Evolutionary conservation across 2,113 vertebrate genomes (phyloP).

Genomic region (Sprattus sprattus): DNA sequence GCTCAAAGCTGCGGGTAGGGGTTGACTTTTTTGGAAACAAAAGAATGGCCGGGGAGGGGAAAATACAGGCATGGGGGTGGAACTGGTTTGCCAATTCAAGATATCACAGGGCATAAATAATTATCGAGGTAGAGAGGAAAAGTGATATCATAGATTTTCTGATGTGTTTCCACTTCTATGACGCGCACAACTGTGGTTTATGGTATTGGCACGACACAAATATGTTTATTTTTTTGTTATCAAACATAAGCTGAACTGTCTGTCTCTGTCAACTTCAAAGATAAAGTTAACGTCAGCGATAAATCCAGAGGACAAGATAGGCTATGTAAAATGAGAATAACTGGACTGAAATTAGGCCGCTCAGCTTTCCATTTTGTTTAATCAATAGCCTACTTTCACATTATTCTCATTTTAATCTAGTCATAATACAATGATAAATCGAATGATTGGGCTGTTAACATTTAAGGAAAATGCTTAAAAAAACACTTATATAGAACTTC

Average conservation of each 20-base stretch:
- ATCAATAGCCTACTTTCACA: neutral
- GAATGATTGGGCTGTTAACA: no score
- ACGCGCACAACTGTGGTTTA: neutral
- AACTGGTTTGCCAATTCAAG: conserved; percentile 40
- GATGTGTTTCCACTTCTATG: neutral
- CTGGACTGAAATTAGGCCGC: neutral
- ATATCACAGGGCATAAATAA: neutral
- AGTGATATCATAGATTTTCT: neutral
- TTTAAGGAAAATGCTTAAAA: no score
- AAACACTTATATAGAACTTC: neutral
- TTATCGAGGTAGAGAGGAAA: neutral
- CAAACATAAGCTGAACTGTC: neutral
- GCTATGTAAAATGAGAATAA: neutral
- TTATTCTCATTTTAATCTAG: neutral
- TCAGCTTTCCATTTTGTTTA: neutral
- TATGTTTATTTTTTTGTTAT: neutral
- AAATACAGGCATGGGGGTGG: conserved; percentile 54
- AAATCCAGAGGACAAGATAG: neutral
- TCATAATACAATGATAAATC: neutral
- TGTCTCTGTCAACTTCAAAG: neutral
- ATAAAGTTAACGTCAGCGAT: neutral
- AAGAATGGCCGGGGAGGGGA: conserved; percentile 61
- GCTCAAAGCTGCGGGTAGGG: conserved; percentile 52
- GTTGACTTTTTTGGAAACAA: conserved; percentile 66
- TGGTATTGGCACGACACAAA: neutral